A percentile compares a stretch with the other conserved stretches of the same genome.
Evolutionary conservation across 2,888 invertebrate species (phyloP).

Genomic region (Encarsia formosa): DNA sequence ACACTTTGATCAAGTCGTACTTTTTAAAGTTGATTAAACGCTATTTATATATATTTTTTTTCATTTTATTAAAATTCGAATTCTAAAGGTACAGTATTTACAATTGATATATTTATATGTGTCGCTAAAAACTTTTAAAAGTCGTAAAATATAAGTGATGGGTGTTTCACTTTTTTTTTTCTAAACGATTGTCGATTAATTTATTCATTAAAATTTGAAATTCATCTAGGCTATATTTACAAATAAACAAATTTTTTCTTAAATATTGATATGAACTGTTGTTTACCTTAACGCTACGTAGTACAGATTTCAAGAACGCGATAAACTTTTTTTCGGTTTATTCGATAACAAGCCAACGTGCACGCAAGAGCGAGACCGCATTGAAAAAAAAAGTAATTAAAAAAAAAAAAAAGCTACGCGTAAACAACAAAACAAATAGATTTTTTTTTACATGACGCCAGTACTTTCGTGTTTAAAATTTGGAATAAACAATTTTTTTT

Average conservation of each 20-base stretch:
- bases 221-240: too few relatives aligned
- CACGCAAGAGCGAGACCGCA: conserved; percentile 4
- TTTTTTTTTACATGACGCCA: too few relatives aligned
- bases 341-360: conserved; percentile 10
- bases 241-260: conserved; percentile 8
- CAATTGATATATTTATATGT: conserved; percentile 24
- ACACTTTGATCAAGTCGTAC: too few relatives aligned
- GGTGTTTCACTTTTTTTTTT: conserved; percentile 1
- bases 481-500: too few relatives aligned
- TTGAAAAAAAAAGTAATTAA: background rate
- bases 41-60: too few relatives aligned
- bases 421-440: too few relatives aligned
- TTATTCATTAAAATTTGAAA: too few relatives aligned
- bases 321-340: background rate
- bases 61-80: too few relatives aligned
- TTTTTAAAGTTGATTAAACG: too few relatives aligned
- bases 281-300: conserved; percentile 6
- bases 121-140: conserved; percentile 9
- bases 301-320: conserved; percentile 15
- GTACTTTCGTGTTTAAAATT: too few relatives aligned
- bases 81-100: too few relatives aligned
- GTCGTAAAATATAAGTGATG: background rate
- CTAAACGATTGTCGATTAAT: conserved; percentile 6
- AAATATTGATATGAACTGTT: background rate
- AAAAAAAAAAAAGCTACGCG: background rate